Base-by-base conservation (phyloP, 1,140 invertebrate genomes). In the Teleogryllus occipitalis region DNA sequence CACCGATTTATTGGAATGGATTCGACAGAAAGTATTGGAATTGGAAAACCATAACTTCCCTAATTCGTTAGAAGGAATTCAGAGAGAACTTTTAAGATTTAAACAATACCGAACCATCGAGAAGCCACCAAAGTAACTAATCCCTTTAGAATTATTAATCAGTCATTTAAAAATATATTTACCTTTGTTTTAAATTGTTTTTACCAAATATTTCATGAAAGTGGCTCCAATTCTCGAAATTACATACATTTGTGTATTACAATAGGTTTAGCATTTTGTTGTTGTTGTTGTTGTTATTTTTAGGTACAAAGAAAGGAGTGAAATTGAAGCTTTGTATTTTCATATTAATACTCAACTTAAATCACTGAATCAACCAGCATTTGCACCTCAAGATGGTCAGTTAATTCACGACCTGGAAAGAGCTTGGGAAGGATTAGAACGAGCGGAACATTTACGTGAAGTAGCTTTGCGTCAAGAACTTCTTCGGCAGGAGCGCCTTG, bases 291-390 rank as follows among this genome's bases (percentile, higher is more conserved):
- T 39, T 39, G 1, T 39, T 5, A 8, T 21, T 8, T 75, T 49
- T 83, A 95, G 93, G 85, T 99, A 98, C 85, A 97, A 94, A 85
- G 97, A 99, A 86, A 91, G 96, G 77, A 98, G 96, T 80, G 97
- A 99, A 88, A 96, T 99, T 82, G 98, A 99, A 88, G 97, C 95
- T 0, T 87, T 98, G 15, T 98, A 95, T 83, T 99, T 99, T 85
- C 94, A 96, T 84, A 98, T 99, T 83, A 98, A 99, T 85, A 98
- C 97, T 0, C 93, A 97, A 85, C 89, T 98, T 80, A 99, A 98
- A 85, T 96, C 97, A 0, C 87, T 99, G 78, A 93, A 95, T 81
- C 96, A 98, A 83, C 95, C 95, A 18, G 88, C 92, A 4, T 99
- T 97, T 85, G 90, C 89, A 7, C 98, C 98, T 7, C 92, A 95